Percentiles rank a stretch among this genome's conserved stretches.
Evolutionary conservation across 2,797 vertebrate genomes (phyloP).

Genomic region (Bovichtus diacanthus): DNA sequence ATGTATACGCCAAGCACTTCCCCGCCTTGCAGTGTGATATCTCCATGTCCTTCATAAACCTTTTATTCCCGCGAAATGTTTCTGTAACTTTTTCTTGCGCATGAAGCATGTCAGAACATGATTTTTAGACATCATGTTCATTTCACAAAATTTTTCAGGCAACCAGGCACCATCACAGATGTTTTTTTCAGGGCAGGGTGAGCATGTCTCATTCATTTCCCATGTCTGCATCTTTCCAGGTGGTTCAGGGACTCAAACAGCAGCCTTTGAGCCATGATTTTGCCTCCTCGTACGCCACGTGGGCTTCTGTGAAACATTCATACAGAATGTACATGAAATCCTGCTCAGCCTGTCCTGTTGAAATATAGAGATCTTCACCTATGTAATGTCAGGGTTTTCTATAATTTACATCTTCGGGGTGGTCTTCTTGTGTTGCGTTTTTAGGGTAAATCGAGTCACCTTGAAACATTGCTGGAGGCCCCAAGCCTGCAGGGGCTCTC

Average conservation of each 20-base stretch:
- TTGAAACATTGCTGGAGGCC: constrained; percentile 59
- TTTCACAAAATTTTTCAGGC: constrained; percentile 23
- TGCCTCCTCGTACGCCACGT: constrained; percentile 12
- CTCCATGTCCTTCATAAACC: constrained; percentile 53
- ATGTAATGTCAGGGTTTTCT: constrained; percentile 37
- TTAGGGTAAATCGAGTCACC: constrained; percentile 59
- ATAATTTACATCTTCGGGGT: constrained; percentile 58
- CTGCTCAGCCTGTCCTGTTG: neutral
- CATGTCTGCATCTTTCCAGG: constrained; percentile 30
- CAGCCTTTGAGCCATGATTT: constrained; percentile 26
- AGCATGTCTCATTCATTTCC: constrained; percentile 49
- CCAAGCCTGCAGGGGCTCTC: constrained; percentile 58
- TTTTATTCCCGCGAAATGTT: constrained; percentile 53
- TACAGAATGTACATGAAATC: constrained; percentile 25
- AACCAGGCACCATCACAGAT: constrained; percentile 36
- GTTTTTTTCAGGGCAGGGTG: constrained; percentile 47
- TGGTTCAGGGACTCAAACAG: constrained; percentile 28
- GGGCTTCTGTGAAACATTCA: constrained; percentile 49
- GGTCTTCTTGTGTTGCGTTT: constrained; percentile 32
- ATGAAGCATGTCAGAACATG: constrained; percentile 34
- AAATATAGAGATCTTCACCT: constrained; percentile 28
- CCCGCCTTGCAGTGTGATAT: neutral
- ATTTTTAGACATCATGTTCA: constrained; percentile 41
- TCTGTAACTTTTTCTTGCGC: constrained; percentile 13
- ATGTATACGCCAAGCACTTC: neutral